A percentile compares a stretch with the other conserved stretches of the same genome.
phyloP scores from a whole-genome alignment of 2,113 vertebrate species.

The Naja naja region DNA sequence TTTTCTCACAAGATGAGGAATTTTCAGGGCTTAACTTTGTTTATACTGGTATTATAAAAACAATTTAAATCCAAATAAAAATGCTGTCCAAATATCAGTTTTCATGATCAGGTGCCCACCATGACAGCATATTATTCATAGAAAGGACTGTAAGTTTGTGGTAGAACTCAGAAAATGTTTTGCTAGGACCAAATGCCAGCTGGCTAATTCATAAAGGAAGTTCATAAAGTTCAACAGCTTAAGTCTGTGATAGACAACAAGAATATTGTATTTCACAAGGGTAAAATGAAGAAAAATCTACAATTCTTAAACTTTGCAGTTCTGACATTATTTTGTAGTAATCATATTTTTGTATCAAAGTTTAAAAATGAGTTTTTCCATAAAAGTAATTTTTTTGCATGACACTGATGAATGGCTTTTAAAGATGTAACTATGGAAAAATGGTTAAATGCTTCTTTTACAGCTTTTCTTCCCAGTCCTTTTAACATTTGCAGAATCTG shows the following conservation, averaged over 20 bases:
- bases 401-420: neutral
- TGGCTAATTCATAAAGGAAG: conserved; percentile 56
- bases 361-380: neutral
- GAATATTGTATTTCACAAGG: conserved; percentile 52
- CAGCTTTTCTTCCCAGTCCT: neutral
- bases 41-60: conserved; percentile 62
- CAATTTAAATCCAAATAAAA: conserved; percentile 69
- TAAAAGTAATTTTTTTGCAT: neutral
- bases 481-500: neutral
- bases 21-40: conserved; percentile 54
- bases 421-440: neutral
- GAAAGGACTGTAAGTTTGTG: conserved; percentile 54
- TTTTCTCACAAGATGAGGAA: conserved; percentile 53
- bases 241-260: conserved; percentile 46
- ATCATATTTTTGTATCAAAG: conserved; percentile 8
- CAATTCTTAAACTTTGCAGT: conserved; percentile 11
- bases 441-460: neutral
- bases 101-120: conserved; percentile 61
- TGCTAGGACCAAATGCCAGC: conserved; percentile 58
- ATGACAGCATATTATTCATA: conserved; percentile 57
- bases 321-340: conserved; percentile 7
- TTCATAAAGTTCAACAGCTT: conserved; percentile 55
- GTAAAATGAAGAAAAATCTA: conserved; percentile 39
- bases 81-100: conserved; percentile 57
- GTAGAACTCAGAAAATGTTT: conserved; percentile 61